These are phyloP conservation scores for Eleutherodactylus coqui DNA, from an alignment of 2,797 vertebrate species.

Conservation along the genomic window DNA sequence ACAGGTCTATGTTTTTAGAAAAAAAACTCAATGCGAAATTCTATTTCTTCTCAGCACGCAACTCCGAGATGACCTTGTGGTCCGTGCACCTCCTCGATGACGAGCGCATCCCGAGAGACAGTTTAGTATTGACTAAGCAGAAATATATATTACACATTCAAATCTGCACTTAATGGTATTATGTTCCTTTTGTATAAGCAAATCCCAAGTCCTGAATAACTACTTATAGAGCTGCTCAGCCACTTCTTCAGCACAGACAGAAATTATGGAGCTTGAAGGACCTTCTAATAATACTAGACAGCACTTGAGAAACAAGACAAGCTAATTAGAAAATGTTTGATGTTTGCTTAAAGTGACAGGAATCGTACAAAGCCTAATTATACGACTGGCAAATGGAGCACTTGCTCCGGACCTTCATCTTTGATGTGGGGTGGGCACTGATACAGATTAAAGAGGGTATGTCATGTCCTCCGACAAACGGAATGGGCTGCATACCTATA, in stretches of 20 bases:
- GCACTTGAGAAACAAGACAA: background rate
- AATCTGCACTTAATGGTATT: slow-evolving; percentile 22
- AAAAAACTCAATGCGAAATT: background rate
- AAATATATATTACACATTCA: slow-evolving; percentile 30
- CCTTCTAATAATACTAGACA: background rate
- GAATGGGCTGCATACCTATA: no score
- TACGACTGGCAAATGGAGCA: no score
- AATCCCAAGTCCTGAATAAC: background rate
- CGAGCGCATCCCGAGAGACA: background rate
- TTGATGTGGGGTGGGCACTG: no score
- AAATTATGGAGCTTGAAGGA: background rate
- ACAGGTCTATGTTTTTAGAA: no score
- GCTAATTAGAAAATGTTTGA: background rate
- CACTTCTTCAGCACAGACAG: background rate
- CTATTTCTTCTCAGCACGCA: background rate
- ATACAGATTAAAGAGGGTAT: no score
- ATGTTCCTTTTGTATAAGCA: background rate
- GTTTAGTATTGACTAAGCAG: slow-evolving; percentile 29
- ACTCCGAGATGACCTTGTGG: background rate
- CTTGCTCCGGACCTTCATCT: no score
- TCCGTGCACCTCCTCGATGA: background rate
- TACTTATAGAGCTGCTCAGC: background rate
- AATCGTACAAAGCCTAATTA: no score
- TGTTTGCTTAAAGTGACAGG: background rate
- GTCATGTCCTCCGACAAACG: no score